Evolutionary conservation across 2,888 invertebrate species (phyloP), one percentile per base, ranked within the genome.

Genomic region (Cabera pusaria): DNA sequence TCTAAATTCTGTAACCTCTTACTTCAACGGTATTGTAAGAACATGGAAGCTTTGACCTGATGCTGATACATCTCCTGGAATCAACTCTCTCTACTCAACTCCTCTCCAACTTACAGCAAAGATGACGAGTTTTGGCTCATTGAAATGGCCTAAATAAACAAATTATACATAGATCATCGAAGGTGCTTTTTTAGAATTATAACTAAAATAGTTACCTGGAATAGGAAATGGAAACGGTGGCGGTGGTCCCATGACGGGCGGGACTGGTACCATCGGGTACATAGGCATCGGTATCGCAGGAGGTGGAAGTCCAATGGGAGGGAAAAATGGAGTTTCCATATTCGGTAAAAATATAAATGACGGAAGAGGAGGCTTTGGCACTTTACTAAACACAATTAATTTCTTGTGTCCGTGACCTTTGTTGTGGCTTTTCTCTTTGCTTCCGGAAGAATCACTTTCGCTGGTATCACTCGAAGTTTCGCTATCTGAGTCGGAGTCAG

Each of bases 281-380:
- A 87, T 83, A 0, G 82, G 85, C 12, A 80, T 41, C 1, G 82
- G 85, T 12, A 80, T 41, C 1, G 80, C 75, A 6, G 84, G 81
- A 5, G 77, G 72, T 3, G 83, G 80, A 10, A 87, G 44, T 0
- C 80, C 83, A 37, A 87, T 67, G 0, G 87, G 86, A 3, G 86
- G 86, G 40, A 72, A 87, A 47, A 64, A 86, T 1, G 83, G 75
- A 7, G 85, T 80, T 5, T 79, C 75, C 56, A 81, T 65, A 29
- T 70, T 79, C 2, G 87, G 87, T 27, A 87, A 56, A 42, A 86
- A 85, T 52, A 87, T 78, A 43, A 87, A 86, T 2, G 85, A 85
- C 0, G 87, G 87, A 32, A 88, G 56, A 1, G 75, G 77, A 8
- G 72, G 75, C 26, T 70, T 76, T 1, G 76, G 75, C 39, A 76